Conservation (phyloP, 2,797 vertebrate species). For the Rhabdomys pumilio region DNA sequence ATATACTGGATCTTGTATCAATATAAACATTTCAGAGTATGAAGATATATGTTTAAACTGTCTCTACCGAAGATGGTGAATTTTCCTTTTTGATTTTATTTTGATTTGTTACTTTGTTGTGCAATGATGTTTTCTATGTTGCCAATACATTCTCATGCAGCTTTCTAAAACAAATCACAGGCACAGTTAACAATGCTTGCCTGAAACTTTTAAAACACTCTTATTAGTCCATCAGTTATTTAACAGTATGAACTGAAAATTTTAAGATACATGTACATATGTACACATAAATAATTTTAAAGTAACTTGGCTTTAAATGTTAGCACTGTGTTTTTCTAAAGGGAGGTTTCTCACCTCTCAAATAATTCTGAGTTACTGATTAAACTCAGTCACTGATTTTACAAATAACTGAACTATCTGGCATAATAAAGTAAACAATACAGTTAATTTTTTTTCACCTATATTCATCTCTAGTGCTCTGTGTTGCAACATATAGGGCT, state of each 20-base stretch:
- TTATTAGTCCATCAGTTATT: background rate
- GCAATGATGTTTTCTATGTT: background rate
- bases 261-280: background rate
- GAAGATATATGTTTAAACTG: background rate
- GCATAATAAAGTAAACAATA: background rate
- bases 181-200: too few relatives aligned
- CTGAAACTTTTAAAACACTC: background rate
- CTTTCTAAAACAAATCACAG: background rate
- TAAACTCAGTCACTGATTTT: background rate
- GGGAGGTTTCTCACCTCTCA: background rate
- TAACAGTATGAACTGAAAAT: background rate
- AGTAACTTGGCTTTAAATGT: background rate
- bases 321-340: background rate
- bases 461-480: background rate
- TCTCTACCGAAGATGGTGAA: background rate
- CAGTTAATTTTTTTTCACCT: background rate
- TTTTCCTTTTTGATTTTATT: background rate
- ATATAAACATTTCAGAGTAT: slow-evolving; percentile 1
- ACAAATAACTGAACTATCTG: background rate
- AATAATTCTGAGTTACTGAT: background rate
- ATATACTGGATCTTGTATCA: background rate
- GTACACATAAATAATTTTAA: background rate
- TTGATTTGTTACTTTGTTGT: background rate
- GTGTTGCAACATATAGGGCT: background rate
- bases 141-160: background rate